Evolutionary conservation across 2,888 invertebrate species (phyloP).

Genomic region (Ecliptopera silaceata): DNA sequence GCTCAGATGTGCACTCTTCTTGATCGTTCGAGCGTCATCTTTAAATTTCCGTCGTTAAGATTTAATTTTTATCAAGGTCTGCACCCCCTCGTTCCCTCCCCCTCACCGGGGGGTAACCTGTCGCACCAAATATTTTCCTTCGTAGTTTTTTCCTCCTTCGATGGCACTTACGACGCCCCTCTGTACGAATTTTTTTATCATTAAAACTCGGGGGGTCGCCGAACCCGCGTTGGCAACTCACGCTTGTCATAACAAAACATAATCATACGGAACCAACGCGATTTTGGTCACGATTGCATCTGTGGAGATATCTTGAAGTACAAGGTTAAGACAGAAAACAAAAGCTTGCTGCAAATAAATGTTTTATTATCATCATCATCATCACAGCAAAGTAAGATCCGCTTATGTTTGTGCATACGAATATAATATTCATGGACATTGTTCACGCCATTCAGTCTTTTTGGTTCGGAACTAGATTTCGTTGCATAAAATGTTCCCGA

Average conservation of each 20-base stretch:
- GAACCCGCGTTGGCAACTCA: conserved; percentile 77
- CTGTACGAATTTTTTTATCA: conserved; percentile 83
- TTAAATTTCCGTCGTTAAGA: conserved; percentile 84
- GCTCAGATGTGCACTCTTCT: conserved; percentile 82
- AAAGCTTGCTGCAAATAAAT: too few relatives aligned
- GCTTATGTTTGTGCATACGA: too few relatives aligned
- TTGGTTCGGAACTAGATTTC: too few relatives aligned
- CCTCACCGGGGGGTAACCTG: conserved; percentile 70
- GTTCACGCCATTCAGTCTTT: too few relatives aligned
- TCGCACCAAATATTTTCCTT: conserved; percentile 83
- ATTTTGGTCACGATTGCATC: conserved; percentile 53
- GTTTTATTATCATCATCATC: too few relatives aligned
- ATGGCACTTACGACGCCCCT: conserved; percentile 82
- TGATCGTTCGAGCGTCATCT: conserved; percentile 83
- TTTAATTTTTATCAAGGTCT: conserved; percentile 81
- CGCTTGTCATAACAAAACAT: conserved; percentile 81
- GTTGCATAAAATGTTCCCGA: too few relatives aligned
- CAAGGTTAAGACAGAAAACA: too few relatives aligned
- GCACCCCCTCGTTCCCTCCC: conserved; percentile 48
- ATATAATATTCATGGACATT: too few relatives aligned
- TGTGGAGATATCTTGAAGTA: conserved; percentile 33
- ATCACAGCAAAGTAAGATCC: too few relatives aligned
- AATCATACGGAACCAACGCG: conserved; percentile 66
- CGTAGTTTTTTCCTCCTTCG: conserved; percentile 81
- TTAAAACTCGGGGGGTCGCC: conserved; percentile 82